Evolutionary conservation across 2,797 vertebrate species (phyloP), one percentile per base, ranked within the genome.

Genomic region (Notolabrus celidotus): DNA sequence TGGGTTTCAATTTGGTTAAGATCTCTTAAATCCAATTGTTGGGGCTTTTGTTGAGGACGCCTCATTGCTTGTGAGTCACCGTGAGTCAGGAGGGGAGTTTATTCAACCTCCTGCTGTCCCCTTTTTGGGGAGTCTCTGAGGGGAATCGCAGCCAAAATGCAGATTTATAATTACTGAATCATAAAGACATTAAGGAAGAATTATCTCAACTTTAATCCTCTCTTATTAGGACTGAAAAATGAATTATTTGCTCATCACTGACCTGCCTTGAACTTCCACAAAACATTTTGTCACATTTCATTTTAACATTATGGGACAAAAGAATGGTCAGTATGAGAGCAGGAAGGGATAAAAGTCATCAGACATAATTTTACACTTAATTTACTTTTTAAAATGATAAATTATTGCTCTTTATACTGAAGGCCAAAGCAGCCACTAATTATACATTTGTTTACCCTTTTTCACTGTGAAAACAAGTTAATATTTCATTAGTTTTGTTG

Each of bases 21-120:
- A 85, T 88, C 76, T 87, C 79, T 86, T 63, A 87, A 91, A 89
- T 88, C 85, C 88, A 89, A 91, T 89, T 90, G 82, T 84, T 74
- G 49, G 56, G 58, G 39, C 74, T 53, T 85, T 90, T 90, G 86
- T 90, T 64, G 71, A 14, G 46, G 66, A 64, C 1, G 61, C 71
- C 67, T 79, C 58, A 20, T 42, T 66, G 78, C 59, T 64, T 60
- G 77, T 57, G 80, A 80, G 77, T 71, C 74, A 77, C 50, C 3
- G 56, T 56, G 82, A 85, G 68, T 83, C 68, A 78, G 76, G 15
- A 17, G 65, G 72, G 52, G 78, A 80, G 72, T 79, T 83, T 65
- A 77, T 83, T 83, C 83, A 86, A 39, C 82, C 68, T 83, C 86
- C 85, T 85, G 83, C 72, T 88, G 71, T 76, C 67, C 11, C 64